phyloP scores from a whole-genome alignment of 2,113 vertebrate species.

The Paedocypris sp. region DNA sequence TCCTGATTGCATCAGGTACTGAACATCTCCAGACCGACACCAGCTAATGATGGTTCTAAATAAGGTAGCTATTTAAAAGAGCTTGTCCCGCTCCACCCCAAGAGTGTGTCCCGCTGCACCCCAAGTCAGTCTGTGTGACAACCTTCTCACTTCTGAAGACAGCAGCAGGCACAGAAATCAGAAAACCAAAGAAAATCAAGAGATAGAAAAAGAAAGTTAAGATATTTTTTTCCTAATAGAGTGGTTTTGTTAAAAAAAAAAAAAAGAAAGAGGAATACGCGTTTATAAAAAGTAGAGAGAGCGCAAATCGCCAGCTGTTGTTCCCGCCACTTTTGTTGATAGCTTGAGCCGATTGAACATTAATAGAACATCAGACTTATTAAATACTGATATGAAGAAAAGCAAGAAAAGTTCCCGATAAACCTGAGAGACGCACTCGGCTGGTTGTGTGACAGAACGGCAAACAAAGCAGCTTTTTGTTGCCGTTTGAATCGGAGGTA shows the following conservation, averaged over 20 bases:
- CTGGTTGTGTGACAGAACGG: constrained; percentile 23
- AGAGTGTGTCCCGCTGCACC: constrained; percentile 5
- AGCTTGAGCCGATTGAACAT: neutral
- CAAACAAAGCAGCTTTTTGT: constrained; percentile 30
- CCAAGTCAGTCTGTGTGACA: constrained; percentile 12
- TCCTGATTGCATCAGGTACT: constrained; percentile 40
- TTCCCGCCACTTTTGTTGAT: no score
- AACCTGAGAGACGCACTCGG: constrained; percentile 4
- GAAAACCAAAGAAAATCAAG: neutral
- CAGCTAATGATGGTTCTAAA: constrained; percentile 27
- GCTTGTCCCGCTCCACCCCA: constrained; percentile 11
- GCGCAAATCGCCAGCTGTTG: no score
- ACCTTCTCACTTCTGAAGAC: constrained; percentile 25
- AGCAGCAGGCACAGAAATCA: constrained; percentile 1
- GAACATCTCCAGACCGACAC: constrained; percentile 32
- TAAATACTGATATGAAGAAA: neutral
- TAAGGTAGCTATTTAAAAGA: constrained; percentile 27
- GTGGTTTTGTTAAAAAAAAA: no score
- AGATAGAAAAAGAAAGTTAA: no score
- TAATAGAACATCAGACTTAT: neutral
- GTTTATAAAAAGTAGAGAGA: no score
- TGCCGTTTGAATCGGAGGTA: constrained; percentile 32
- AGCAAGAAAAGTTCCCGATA: neutral
- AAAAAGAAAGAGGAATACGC: no score
- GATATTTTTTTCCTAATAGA: no score